These are phyloP conservation scores for Porites divaricata DNA, from an alignment of 92 coral and sea anemone species.

Conservation along the genomic window DNA sequence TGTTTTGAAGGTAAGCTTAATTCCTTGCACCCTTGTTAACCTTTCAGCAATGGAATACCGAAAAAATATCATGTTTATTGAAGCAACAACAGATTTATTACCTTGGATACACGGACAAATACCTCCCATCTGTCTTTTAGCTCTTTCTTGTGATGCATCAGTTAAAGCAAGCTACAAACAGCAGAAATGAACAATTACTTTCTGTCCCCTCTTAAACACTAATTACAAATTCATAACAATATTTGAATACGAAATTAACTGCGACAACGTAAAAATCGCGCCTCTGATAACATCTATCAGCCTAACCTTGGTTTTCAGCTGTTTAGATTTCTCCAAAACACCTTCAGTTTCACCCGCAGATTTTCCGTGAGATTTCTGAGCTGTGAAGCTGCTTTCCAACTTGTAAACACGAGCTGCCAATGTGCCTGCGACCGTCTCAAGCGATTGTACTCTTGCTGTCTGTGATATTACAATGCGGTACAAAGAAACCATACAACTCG, in stretches of 20 bases:
- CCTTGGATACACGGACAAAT: constrained; percentile 63
- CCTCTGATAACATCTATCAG: background rate
- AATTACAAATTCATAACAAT: constrained; percentile 10
- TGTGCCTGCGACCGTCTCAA: constrained; percentile 60
- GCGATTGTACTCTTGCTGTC: constrained; percentile 67
- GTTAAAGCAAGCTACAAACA: constrained; percentile 22
- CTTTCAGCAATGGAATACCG: background rate
- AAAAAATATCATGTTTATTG: background rate
- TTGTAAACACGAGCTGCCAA: constrained; percentile 64
- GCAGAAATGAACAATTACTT: background rate
- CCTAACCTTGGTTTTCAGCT: constrained; percentile 33
- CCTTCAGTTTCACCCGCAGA: constrained; percentile 46
- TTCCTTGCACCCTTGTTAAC: background rate
- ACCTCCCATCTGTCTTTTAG: constrained; percentile 62
- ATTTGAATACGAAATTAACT: constrained; percentile 19
- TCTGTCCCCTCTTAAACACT: background rate
- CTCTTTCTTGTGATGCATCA: constrained; percentile 36
- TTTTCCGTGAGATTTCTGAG: constrained; percentile 25
- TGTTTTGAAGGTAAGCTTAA: background rate
- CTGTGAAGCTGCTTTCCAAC: constrained; percentile 66
- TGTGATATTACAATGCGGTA: constrained; percentile 61
- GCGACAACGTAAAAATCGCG: background rate
- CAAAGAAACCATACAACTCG: constrained; percentile 54
- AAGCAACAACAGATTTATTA: constrained; percentile 22
- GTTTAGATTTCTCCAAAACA: constrained; percentile 37